Conservation (phyloP, 2,113 vertebrate species). For the Propithecus coquereli region DNA sequence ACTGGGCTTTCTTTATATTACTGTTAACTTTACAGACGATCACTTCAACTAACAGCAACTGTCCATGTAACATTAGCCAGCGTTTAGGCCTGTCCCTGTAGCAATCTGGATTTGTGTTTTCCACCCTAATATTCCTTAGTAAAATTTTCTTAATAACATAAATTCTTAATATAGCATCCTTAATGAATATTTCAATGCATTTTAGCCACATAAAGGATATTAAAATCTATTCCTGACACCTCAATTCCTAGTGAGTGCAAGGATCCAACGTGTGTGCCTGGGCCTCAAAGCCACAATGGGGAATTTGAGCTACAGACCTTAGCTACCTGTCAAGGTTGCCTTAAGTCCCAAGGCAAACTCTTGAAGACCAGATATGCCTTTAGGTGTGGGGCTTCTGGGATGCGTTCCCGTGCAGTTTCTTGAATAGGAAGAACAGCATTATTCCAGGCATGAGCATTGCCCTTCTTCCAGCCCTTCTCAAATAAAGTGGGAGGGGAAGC, state of each 20-base stretch:
- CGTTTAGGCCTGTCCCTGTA: not conserved
- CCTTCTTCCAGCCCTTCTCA: not conserved
- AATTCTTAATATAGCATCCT: not conserved
- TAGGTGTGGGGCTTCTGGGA: not conserved
- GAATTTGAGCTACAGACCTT: not conserved
- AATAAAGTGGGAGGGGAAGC: rapidly evolving
- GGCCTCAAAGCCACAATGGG: not conserved
- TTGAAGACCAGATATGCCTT: not conserved
- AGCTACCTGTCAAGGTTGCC: not conserved
- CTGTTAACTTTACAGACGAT: not conserved
- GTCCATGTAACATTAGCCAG: no score
- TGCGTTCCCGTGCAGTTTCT: not conserved
- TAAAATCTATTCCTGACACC: not conserved
- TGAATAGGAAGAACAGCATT: no score
- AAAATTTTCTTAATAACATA: not conserved
- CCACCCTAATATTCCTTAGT: not conserved
- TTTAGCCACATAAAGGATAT: not conserved
- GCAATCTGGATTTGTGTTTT: not conserved
- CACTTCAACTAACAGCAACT: not conserved
- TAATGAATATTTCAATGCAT: not conserved
- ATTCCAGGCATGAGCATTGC: not conserved
- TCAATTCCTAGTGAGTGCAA: not conserved
- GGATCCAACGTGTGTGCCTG: not conserved
- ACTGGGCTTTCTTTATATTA: not conserved
- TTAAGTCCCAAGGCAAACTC: not conserved